Evolutionary conservation across 2,797 vertebrate species (phyloP).

Genomic region (Lerista edwardsae): DNA sequence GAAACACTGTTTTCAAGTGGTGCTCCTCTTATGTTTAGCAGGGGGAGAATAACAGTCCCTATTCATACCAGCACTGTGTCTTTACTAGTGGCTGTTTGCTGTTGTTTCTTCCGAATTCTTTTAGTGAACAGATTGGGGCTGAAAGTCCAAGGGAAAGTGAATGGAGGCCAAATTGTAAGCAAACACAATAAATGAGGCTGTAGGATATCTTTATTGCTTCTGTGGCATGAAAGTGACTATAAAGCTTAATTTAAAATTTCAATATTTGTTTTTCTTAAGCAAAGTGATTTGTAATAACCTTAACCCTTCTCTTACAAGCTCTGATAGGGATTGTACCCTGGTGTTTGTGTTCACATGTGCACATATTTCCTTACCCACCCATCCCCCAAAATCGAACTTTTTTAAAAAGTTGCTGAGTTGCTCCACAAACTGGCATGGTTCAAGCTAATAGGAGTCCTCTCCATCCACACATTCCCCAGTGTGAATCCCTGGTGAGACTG

Average conservation of each 20-base stretch:
- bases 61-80: too few relatives aligned
- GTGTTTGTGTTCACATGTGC: background rate
- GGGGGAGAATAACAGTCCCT: too few relatives aligned
- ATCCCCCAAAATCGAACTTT: too few relatives aligned
- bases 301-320: background rate
- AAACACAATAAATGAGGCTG: background rate
- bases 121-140: background rate
- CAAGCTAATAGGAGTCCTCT: too few relatives aligned
- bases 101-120: too few relatives aligned
- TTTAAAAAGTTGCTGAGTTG: too few relatives aligned
- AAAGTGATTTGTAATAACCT: background rate
- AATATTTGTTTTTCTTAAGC: background rate
- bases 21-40: too few relatives aligned
- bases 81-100: too few relatives aligned
- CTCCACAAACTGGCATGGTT: too few relatives aligned
- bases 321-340: background rate
- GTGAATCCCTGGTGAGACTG: too few relatives aligned
- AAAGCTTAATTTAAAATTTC: background rate
- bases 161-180: background rate
- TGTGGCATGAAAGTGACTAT: background rate
- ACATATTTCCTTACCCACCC: too few relatives aligned
- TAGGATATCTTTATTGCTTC: background rate
- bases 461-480: background rate
- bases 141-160: background rate
- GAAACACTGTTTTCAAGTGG: too few relatives aligned